A percentile compares a stretch with the other conserved stretches of the same genome.
phyloP scores from a whole-genome alignment of 2,888 invertebrate genomes.

The Dicranocentrus wangi region DNA sequence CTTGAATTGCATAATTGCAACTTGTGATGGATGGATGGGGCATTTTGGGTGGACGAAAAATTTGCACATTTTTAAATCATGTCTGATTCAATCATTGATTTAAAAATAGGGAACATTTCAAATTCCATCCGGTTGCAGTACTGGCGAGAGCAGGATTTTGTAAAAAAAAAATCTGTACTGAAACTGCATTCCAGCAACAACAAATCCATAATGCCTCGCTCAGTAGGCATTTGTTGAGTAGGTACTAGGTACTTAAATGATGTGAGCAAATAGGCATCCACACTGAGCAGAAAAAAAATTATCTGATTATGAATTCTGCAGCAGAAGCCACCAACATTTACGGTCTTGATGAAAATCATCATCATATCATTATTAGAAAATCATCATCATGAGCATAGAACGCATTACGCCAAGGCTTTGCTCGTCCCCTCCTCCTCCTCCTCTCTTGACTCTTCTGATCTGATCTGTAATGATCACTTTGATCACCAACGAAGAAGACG shows the following conservation, averaged over 20 bases:
- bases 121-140: too few species aligned
- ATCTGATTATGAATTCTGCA: slow-evolving; percentile 24
- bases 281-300: too few species aligned
- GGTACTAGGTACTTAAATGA: too few species aligned
- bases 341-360: slow-evolving; percentile 5
- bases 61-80: background rate
- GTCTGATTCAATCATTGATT: background rate
- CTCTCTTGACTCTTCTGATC: slow-evolving; percentile 20
- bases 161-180: too few species aligned
- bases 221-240: too few species aligned
- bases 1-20: background rate
- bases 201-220: too few species aligned
- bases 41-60: background rate
- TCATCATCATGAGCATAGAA: slow-evolving; percentile 8
- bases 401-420: slow-evolving; percentile 1
- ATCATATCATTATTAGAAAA: slow-evolving; percentile 28
- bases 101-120: too few species aligned
- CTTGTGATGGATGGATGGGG: background rate
- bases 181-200: too few species aligned
- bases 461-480: slow-evolving; percentile 32
- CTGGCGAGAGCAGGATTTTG: too few species aligned
- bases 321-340: slow-evolving; percentile 16
- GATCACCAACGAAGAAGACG: slow-evolving; percentile 35
- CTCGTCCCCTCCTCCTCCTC: background rate
- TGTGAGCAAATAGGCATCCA: too few species aligned